Base-by-base conservation (phyloP, 2,888 invertebrate genomes). In the Monochamus alternatus region DNA sequence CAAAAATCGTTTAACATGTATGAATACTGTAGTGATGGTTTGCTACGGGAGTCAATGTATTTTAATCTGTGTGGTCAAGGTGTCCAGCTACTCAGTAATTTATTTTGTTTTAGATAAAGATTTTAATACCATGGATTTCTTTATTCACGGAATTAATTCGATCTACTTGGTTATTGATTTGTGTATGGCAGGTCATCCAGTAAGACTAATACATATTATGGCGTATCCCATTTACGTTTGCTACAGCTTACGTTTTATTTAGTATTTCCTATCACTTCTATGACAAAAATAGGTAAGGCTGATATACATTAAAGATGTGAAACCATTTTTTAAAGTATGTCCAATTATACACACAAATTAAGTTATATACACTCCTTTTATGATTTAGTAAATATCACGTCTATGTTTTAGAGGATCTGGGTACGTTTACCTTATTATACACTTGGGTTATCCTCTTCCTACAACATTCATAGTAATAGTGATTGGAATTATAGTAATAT, bases 121-220 rank as follows among this genome's bases (percentile, higher is more conserved):
- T 60, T 87, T 94, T 62, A 93, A 94, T 85, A 90, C 91, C 0
- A 89, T 94, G 51, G 95, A 95, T 87, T 87, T 95, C 12, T 89
- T 95, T 69, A 92, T 94, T 0, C 96, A 97, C 87, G 93, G 93
- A 7, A 91, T 92, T 78, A 96, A 96, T 89, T 94, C 94, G 0
- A 82, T 94, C 8, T 88, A 94, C 77, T 94, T 96, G 92, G 85
- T 95, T 52, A 78, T 93, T 5, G 96, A 96, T 88, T 87, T 96
- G 63, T 90, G 91, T 69, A 89, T 96, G 68, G 93, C 94, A 9
- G 91, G 92, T 52, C 93, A 95, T 86, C 96, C 96, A 0, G 89
- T 95, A 68, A 91, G 93, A 32, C 87, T 94, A 55, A 89, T 93
- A 43, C 88, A 88, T 80, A 91, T 91, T 85, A 90, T 91, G n/a